A percentile compares a stretch with the other conserved stretches of the same genome.
Evolutionary conservation across 2,113 vertebrate genomes (phyloP).

Genomic region (Phaethornis superciliosus): DNA sequence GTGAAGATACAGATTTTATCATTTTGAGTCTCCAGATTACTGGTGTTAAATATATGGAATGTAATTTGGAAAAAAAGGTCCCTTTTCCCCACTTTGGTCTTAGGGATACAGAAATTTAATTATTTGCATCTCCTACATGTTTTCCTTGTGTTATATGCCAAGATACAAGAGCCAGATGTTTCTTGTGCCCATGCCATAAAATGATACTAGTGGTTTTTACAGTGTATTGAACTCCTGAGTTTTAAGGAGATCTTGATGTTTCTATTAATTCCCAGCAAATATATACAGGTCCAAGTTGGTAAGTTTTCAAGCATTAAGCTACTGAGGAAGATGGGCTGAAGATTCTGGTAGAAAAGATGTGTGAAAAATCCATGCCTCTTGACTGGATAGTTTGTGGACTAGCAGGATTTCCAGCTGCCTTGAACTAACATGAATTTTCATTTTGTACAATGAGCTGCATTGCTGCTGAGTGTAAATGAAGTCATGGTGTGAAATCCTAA

Average conservation of each 20-base stretch:
- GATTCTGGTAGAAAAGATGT: slow-evolving; percentile 2
- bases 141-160: neutral
- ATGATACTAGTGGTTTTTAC: neutral
- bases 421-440: neutral
- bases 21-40: neutral
- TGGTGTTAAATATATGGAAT: neutral
- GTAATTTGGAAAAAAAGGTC: neutral
- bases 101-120: neutral
- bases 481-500: neutral
- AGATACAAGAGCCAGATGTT: neutral
- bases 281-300: neutral
- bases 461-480: slow-evolving; percentile 27
- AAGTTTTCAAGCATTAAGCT: neutral
- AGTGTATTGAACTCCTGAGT: neutral
- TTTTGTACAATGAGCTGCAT: neutral
- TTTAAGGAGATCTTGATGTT: neutral
- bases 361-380: neutral
- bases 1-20: neutral
- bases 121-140: neutral
- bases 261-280: neutral
- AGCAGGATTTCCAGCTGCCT: slow-evolving; percentile 2
- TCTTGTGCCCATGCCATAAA: neutral
- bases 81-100: neutral
- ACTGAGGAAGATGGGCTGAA: neutral
- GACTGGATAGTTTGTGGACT: neutral